Evolutionary conservation across 37 sponge, comb jelly and placozoan species (phyloP), one percentile per base, ranked within the genome.

Genomic region (Hormiphora californensis): DNA sequence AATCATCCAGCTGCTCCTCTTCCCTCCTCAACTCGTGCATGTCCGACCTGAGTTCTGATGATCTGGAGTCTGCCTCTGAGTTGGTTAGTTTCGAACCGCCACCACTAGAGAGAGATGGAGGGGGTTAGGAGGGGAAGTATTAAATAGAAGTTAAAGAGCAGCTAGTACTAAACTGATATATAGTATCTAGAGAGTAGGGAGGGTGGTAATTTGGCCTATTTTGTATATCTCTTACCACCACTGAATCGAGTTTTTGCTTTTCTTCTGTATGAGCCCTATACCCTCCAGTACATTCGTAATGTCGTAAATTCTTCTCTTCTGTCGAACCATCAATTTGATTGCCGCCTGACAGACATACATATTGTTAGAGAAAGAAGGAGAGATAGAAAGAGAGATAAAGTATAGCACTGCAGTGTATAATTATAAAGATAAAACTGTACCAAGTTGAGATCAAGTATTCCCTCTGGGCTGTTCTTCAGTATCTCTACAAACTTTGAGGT

Each of bases 401-500:
- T 49, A 49, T 49, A 49, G 22, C 61, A 5, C 7, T 57, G 11
- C 7, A 15, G 51, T 15, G 12, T 46, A 12, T 46, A 8, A 15
- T 46, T 15, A 46, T 8, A 46, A 46, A 15, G 11, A 46, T 46
- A 12, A 46, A 46, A 46, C 31, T 39, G 22, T 73, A 73, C 81
- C 41, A 73, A 43, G 35, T 73, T 73, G 5, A 73, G 38, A 41
- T 73, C 81, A 1, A 73, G 44, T 25, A 73, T 33, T 32, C 81
- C 81, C 43, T 73, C 81, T n/a, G 81, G 81, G 43, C 81, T 73
- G 46, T 33, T 73, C 35, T 73, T 73, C 9, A 73, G 46, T 9
- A 73, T 4, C 23, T 73, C 81, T 46, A 73, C 81, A 73, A 73
- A 73, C 44, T 73, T 73, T 0, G 81, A 73, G 5, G 81, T 73